phyloP scores from a whole-genome alignment of 2,888 invertebrate genomes.

The Oxytorus armatus region DNA sequence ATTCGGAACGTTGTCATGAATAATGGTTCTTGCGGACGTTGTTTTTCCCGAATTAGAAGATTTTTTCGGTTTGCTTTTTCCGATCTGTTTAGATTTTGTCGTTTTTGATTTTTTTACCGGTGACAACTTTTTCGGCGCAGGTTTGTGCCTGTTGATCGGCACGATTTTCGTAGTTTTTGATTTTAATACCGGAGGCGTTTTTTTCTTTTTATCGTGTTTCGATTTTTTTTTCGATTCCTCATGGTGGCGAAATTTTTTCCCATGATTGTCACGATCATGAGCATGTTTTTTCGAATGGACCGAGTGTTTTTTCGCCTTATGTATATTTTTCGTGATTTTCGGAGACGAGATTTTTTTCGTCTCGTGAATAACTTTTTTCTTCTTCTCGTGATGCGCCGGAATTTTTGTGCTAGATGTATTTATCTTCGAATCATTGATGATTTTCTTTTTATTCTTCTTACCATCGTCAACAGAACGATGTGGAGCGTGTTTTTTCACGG shows the following conservation, averaged over 20 bases:
- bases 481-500: neutral
- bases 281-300: neutral
- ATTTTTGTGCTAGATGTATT: neutral
- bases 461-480: neutral
- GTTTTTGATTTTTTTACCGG: neutral
- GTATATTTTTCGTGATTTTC: constrained; percentile 11
- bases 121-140: neutral
- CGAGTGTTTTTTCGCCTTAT: neutral
- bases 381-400: neutral
- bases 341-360: neutral
- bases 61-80: constrained; percentile 2
- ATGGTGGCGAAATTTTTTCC: constrained; percentile 3
- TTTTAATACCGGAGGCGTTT: neutral
- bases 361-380: neutral
- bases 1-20: too few species aligned
- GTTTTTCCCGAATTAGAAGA: constrained; percentile 1
- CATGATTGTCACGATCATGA: neutral
- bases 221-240: neutral
- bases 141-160: neutral
- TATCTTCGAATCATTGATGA: neutral
- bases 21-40: too few species aligned
- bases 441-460: neutral
- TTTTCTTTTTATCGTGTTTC: constrained; percentile 13
- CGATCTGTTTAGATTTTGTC: neutral
- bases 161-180: constrained; percentile 7